Base-by-base conservation (phyloP, 2,888 invertebrate species). In the Clistopyga incitator region DNA sequence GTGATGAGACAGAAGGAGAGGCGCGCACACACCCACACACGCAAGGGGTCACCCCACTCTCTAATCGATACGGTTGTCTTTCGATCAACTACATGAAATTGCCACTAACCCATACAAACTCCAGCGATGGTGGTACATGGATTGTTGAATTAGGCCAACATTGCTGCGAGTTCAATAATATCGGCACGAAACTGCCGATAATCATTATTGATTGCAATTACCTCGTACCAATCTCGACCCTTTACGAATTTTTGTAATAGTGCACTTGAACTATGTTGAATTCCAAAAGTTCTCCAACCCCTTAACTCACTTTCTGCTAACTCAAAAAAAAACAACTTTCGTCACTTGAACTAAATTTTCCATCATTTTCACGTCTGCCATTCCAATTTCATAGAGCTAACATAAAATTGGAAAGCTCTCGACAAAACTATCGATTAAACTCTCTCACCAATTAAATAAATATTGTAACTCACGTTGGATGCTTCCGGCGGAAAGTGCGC, bases 1-100 rank as follows among this genome's bases (percentile, higher is more conserved):
- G n/a, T 61, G 75, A 81, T 78, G 81, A 78, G 72, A 64, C 78
- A 64, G 81, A 78, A 78, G 70, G 78, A 70, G 74, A 59, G 61
- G 25, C 13, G 25, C 59, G 13, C 59, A n/a, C 59, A n/a, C 72
- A 45, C 13, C n/a, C 59, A 11, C 59, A n/a, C 59, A n/a, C 72
- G 29, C 61, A 23, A 61, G 20, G 45, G 38, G 20, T 75, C 25
- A 38, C 64, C 29, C n/a, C 52, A 25, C 61, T 18, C n/a, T 56
- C 54, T 18, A 47, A 68, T 68, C 75, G 47, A 42, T 75, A 64
- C 34, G 59, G 29, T 65, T 25, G 64, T 42, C 71, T 76, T 79
- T 76, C 72, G 50, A 52, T 15, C 47, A 13, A 25, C 54, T 64
- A 18, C 54, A 18, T 50, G 79, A 67, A 75, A 65, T 61, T 61